phyloP scores from a whole-genome alignment of 2,888 invertebrate genomes.

The Drosophila leonis region DNA sequence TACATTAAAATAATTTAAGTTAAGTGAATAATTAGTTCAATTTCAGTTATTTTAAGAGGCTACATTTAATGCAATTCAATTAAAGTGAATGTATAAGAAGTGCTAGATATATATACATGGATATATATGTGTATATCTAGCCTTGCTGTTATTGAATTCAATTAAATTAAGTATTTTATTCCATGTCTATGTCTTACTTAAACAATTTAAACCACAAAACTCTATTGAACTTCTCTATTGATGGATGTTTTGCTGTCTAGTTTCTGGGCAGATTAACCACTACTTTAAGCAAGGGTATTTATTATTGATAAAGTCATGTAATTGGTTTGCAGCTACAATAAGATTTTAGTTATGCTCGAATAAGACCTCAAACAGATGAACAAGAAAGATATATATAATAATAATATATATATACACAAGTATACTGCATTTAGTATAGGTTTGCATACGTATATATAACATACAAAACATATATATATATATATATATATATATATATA shows the following conservation, averaged over 20 bases:
- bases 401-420: slow-evolving; percentile 65
- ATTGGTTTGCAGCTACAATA: too few relatives aligned
- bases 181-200: slow-evolving; percentile 1
- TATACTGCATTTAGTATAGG: slow-evolving; percentile 76
- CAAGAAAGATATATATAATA: neutral
- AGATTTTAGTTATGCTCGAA: slow-evolving; percentile 56
- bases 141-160: slow-evolving; percentile 14
- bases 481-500: slow-evolving; percentile 31
- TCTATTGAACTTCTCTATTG: neutral
- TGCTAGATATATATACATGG: neutral
- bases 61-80: slow-evolving; percentile 43
- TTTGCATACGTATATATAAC: too few relatives aligned
- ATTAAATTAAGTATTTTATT: neutral
- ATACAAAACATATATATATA: too few relatives aligned
- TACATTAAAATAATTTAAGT: slow-evolving; percentile 16
- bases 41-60: slow-evolving; percentile 45
- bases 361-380: slow-evolving; percentile 62
- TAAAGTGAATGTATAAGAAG: neutral
- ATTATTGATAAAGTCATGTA: too few relatives aligned
- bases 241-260: slow-evolving; percentile 2
- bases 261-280: neutral
- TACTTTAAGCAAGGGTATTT: neutral
- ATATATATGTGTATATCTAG: neutral
- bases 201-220: neutral
- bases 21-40: slow-evolving; percentile 39